Conservation (phyloP, 2,888 invertebrate species). For the Physocephala rufipes region DNA sequence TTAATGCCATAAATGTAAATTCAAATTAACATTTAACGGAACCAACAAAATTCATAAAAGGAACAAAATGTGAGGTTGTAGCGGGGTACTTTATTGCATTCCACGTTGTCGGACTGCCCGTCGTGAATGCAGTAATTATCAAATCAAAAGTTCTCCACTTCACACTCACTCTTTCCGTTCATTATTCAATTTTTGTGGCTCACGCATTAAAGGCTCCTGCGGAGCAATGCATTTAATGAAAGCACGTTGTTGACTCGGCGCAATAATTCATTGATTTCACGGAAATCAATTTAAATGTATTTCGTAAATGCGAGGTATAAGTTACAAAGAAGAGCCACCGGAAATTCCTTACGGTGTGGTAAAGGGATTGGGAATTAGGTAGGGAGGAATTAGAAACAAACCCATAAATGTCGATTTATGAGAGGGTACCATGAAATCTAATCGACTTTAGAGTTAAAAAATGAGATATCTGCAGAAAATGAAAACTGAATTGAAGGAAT, state of each 20-base stretch:
- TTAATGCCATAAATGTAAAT: constrained; percentile 31
- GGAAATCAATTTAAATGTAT: constrained; percentile 15
- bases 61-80: constrained; percentile 8
- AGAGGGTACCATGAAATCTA: too few relatives aligned
- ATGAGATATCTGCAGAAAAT: too few relatives aligned
- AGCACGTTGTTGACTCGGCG: background rate
- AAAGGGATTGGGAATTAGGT: too few relatives aligned
- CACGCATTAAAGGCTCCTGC: constrained; percentile 1
- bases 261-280: too few relatives aligned
- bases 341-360: background rate
- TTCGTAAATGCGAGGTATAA: background rate
- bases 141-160: too few relatives aligned
- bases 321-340: background rate
- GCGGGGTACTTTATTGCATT: constrained; percentile 32
- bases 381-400: too few relatives aligned
- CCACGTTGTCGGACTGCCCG: constrained; percentile 22
- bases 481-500: too few relatives aligned
- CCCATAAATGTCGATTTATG: too few relatives aligned
- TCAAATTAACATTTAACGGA: constrained; percentile 26
- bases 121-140: constrained; percentile 27
- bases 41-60: constrained; percentile 17
- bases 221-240: constrained; percentile 22
- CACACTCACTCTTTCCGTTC: constrained; percentile 18
- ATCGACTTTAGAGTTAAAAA: too few relatives aligned
- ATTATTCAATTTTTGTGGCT: too few relatives aligned